These are phyloP conservation scores for Gymnorhina tibicen DNA, from an alignment of 2,113 vertebrate genomes.

Conservation along the genomic window DNA sequence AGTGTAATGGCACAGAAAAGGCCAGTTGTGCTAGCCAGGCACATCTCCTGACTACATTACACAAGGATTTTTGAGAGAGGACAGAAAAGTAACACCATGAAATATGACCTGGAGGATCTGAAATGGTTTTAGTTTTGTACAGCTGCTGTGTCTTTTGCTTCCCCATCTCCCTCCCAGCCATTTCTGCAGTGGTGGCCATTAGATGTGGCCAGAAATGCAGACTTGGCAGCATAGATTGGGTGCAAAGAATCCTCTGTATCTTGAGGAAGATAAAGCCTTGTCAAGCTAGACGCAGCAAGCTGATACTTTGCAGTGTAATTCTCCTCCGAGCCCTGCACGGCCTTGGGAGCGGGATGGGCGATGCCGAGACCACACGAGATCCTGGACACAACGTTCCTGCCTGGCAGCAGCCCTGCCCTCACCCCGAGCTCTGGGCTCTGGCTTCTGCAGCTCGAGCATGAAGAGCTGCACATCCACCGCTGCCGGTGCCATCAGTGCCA, in stretches of 20 bases:
- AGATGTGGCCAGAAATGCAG: neutral
- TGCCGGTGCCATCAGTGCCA: neutral
- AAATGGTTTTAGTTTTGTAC: neutral
- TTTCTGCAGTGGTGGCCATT: neutral
- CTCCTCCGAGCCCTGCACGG: neutral
- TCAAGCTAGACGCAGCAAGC: neutral
- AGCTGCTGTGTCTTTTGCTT: neutral
- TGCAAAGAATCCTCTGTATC: neutral
- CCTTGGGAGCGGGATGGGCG: fast-evolving
- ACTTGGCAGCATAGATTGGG: neutral
- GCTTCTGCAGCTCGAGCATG: fast-evolving
- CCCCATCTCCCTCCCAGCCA: neutral
- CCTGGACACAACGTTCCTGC: fast-evolving
- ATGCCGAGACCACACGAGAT: fast-evolving
- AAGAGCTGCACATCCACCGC: fast-evolving
- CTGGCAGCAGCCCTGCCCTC: neutral
- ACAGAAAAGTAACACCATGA: neutral
- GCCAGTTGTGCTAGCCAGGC: neutral
- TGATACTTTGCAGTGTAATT: neutral
- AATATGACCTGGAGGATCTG: conserved; percentile 9
- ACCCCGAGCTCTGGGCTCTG: fast-evolving
- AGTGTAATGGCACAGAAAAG: neutral
- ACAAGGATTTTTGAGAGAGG: neutral
- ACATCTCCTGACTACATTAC: neutral
- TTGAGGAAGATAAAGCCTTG: neutral